Evolutionary conservation across 2,888 invertebrate species (phyloP).

Genomic region (Hirtodrosophila cameraria): DNA sequence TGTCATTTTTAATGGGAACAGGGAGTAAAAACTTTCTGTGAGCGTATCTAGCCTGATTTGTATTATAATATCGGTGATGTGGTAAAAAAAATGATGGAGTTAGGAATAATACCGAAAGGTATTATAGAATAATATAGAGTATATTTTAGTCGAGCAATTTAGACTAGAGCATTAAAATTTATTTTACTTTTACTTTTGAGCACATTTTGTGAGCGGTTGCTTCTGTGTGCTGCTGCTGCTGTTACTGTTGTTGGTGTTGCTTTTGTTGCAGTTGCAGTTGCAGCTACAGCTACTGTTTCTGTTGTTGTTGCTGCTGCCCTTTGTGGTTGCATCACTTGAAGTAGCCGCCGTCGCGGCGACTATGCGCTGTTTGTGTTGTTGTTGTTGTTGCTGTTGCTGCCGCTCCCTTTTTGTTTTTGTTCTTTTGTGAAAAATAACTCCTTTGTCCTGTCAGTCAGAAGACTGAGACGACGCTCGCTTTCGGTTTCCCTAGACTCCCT

Average conservation of each 20-base stretch:
- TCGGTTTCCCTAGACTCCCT: slow-evolving; percentile 59
- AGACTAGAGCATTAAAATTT: slow-evolving; percentile 42
- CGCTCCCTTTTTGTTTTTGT: slow-evolving; percentile 59
- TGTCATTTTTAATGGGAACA: no score
- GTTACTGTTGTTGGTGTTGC: slow-evolving; percentile 10
- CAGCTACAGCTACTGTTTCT: slow-evolving; percentile 12
- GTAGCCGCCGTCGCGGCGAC: slow-evolving; percentile 39
- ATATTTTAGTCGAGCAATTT: neutral
- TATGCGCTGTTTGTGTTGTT: slow-evolving; percentile 16
- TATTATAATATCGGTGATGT: no score
- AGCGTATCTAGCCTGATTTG: no score
- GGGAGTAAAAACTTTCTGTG: no score
- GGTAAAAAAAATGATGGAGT: no score
- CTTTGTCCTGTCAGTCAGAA: slow-evolving; percentile 82
- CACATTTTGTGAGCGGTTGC: slow-evolving; percentile 35
- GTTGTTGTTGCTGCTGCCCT: slow-evolving; percentile 28
- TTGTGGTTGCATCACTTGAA: slow-evolving; percentile 58
- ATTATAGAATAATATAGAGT: neutral
- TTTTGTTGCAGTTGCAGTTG: slow-evolving; percentile 5
- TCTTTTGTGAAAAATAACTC: slow-evolving; percentile 80
- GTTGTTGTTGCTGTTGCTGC: neutral
- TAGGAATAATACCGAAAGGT: neutral
- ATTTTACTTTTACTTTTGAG: slow-evolving; percentile 75
- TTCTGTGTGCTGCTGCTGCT: slow-evolving; percentile 21
- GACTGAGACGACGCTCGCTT: slow-evolving; percentile 53